Evolutionary conservation across 2,797 vertebrate species (phyloP).

Genomic region (Pempheris klunzingeri): DNA sequence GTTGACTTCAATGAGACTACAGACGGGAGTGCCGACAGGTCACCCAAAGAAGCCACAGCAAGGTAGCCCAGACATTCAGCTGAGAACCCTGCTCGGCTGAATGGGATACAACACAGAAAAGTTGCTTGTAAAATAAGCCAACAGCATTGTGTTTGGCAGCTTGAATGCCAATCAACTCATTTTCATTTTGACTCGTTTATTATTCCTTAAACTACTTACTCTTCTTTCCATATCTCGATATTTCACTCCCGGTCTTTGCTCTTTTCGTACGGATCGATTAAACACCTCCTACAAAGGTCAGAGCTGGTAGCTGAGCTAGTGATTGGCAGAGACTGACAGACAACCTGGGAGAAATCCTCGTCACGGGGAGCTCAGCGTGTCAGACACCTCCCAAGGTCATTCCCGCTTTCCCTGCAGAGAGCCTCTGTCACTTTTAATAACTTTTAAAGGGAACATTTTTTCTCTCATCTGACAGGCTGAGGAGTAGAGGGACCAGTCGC

Average conservation of each 20-base stretch:
- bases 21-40: not conserved
- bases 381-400: slow-evolving; percentile 74
- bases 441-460: slow-evolving; percentile 70
- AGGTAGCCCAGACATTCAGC: not conserved
- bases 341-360: slow-evolving; percentile 49
- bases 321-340: slow-evolving; percentile 30
- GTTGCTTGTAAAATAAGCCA: slow-evolving; percentile 55
- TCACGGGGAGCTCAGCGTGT: slow-evolving; percentile 38
- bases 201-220: slow-evolving; percentile 9
- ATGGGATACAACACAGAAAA: slow-evolving; percentile 30
- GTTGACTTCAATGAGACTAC: not conserved
- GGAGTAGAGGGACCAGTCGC: slow-evolving; percentile 57
- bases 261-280: slow-evolving; percentile 42
- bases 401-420: slow-evolving; percentile 63
- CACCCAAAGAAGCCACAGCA: slow-evolving; percentile 9
- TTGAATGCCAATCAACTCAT: slow-evolving; percentile 26
- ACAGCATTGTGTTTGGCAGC: not conserved
- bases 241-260: slow-evolving; percentile 34
- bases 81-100: slow-evolving; percentile 31
- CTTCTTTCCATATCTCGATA: slow-evolving; percentile 17
- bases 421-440: slow-evolving; percentile 77
- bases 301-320: slow-evolving; percentile 36
- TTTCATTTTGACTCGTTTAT: slow-evolving; percentile 29
- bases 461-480: slow-evolving; percentile 63
- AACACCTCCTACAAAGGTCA: slow-evolving; percentile 62